Conservation (phyloP, 2,797 vertebrate species). For the Nannoperca australis region DNA sequence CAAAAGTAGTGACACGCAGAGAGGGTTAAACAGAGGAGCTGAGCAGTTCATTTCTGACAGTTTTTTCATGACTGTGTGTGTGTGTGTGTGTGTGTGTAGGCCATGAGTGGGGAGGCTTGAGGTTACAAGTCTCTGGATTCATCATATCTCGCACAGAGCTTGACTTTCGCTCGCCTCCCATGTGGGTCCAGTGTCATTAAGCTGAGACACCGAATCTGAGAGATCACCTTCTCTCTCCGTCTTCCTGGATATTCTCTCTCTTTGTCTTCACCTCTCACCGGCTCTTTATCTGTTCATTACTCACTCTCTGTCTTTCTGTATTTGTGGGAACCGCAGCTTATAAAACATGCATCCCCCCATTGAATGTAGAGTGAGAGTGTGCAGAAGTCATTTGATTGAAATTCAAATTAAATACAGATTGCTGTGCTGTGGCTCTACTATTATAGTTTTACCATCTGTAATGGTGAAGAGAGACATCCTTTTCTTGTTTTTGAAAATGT, state of each 20-base stretch:
- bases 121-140: constrained; percentile 72
- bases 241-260: constrained; percentile 30
- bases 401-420: constrained; percentile 45
- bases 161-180: constrained; percentile 62
- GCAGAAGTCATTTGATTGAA: constrained; percentile 34
- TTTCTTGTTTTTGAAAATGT: not conserved
- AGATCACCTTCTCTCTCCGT: constrained; percentile 51
- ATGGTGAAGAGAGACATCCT: not conserved
- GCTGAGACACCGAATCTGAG: constrained; percentile 73
- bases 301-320: constrained; percentile 32
- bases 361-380: constrained; percentile 33
- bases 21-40: constrained; percentile 41
- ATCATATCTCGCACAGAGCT: constrained; percentile 70
- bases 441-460: constrained; percentile 14
- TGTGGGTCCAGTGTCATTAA: constrained; percentile 79
- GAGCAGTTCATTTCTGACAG: constrained; percentile 57
- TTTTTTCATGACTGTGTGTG: constrained; percentile 31
- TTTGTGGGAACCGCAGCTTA: constrained; percentile 43
- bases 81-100: constrained; percentile 10
- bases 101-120: constrained; percentile 50
- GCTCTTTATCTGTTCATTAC: constrained; percentile 50
- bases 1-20: constrained; percentile 28
- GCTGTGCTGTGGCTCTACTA: constrained; percentile 7
- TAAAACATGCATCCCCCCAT: constrained; percentile 41
- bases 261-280: constrained; percentile 48